Percentiles rank a stretch among this genome's conserved stretches.
These are phyloP conservation scores for Vanessa cardui DNA, from an alignment of 2,888 invertebrate species.

Conservation along the genomic window DNA sequence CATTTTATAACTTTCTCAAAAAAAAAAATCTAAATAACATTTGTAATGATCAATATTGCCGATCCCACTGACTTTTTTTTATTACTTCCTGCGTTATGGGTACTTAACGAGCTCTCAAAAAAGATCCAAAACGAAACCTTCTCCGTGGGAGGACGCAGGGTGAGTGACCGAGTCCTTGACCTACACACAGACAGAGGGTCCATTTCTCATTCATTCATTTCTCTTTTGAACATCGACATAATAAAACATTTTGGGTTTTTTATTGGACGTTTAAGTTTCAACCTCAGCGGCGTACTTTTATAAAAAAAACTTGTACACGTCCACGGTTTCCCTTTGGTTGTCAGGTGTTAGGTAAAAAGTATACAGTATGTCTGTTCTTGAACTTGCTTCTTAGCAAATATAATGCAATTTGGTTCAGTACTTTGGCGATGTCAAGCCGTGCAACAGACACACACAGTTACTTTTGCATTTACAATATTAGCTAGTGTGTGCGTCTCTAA, in stretches of 20 bases:
- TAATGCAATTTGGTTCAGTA: too few relatives aligned
- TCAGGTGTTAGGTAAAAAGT: too few relatives aligned
- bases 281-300: too few relatives aligned
- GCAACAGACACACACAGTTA: too few relatives aligned
- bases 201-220: background rate
- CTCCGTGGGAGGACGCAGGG: constrained; percentile 51
- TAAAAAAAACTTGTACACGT: too few relatives aligned
- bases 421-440: too few relatives aligned
- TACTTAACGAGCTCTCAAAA: constrained; percentile 20
- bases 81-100: constrained; percentile 24
- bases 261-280: background rate
- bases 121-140: constrained; percentile 14
- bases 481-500: too few relatives aligned
- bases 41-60: background rate
- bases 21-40: background rate
- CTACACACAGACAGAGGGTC: constrained; percentile 47
- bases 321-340: too few relatives aligned
- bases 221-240: constrained; percentile 1
- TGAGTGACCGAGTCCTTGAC: constrained; percentile 73
- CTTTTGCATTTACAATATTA: too few relatives aligned
- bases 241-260: background rate
- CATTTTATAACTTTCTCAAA: background rate
- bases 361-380: too few relatives aligned
- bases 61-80: constrained; percentile 6
- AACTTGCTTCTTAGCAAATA: too few relatives aligned